These are phyloP conservation scores for Upupa epops DNA, from an alignment of 2,113 vertebrate genomes.

Conservation along the genomic window DNA sequence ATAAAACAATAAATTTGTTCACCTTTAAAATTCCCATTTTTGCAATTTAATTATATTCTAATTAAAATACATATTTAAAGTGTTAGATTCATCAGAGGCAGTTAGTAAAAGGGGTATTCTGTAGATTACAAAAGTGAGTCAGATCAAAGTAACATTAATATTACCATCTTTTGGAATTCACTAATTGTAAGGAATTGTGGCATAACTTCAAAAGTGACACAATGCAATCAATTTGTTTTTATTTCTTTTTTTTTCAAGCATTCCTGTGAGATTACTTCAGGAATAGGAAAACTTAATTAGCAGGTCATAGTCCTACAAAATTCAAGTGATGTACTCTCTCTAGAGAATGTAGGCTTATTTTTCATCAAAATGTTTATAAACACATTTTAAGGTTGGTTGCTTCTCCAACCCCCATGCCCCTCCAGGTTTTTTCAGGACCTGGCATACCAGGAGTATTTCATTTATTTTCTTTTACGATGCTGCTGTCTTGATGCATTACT, in stretches of 20 bases:
- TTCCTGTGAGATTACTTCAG: neutral
- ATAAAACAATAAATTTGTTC: no score
- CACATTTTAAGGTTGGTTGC: neutral
- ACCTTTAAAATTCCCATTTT: no score
- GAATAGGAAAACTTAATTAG: neutral
- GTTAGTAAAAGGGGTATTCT: no score
- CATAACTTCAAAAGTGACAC: no score
- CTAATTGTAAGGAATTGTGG: no score
- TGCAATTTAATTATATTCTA: no score
- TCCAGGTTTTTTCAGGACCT: neutral
- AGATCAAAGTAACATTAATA: no score
- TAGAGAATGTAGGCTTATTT: neutral
- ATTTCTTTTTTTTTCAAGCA: neutral
- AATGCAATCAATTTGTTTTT: neutral
- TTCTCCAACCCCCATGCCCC: accelerated
- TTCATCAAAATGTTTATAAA: neutral
- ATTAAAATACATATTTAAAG: no score
- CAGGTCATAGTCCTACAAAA: neutral
- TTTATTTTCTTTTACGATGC: neutral
- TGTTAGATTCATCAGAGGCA: no score
- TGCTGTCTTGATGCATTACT: neutral
- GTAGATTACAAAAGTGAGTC: no score
- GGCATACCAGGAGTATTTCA: neutral
- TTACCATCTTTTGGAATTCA: no score
- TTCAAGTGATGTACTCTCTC: neutral